Evolutionary conservation across 1,140 invertebrate genomes (phyloP), one percentile per base, ranked within the genome.

Genomic region (Anagrus nilaparvatae): DNA sequence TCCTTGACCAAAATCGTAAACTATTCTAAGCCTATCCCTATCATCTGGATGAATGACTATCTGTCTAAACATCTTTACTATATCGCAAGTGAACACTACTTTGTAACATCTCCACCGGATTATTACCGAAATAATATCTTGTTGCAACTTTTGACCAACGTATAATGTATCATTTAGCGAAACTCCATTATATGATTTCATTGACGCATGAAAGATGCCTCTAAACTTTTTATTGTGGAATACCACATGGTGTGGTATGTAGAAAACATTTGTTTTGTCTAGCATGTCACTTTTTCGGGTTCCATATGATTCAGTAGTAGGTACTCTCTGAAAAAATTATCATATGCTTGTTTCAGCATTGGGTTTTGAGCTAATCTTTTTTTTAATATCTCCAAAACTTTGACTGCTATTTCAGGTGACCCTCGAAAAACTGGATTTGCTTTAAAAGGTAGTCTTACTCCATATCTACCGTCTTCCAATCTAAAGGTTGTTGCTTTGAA

Each of bases 221-320:
- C 62, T 44, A 7, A 61, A 32, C 44, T 64, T 59, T 0, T 54
- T 55, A 10, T 62, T 29, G 25, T 54, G 55, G 3, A 62, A 7
- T 0, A 69, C 62, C 6, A 49, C 49, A 28, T 65, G 63, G 46
- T 71, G 65, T 6, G 67, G 63, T n/a, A 70, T 31, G 43, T 65
- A 62, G 40, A 17, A 43, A 12, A n/a, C 21, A 5, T 19, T 24
- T 10, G 29, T 17, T 19, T 31, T 28, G 31, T 43, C 35, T 14
- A 33, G 40, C 4, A 40, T 24, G 3, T 13, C 23, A 5, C 30
- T 43, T 27, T 32, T 4, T 55, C 35, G 27, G 29, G 8, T 33
- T 50, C 46, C 55, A 60, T 59, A 33, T 66, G 59, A 6, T 49
- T 50, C 14, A 60, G 43, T 10, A 41, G 13, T 32, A 51, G 24